A percentile compares a stretch with the other conserved stretches of the same genome.
These are phyloP conservation scores for Aphodius sticticus DNA, from an alignment of 2,888 invertebrate genomes.

Conservation along the genomic window DNA sequence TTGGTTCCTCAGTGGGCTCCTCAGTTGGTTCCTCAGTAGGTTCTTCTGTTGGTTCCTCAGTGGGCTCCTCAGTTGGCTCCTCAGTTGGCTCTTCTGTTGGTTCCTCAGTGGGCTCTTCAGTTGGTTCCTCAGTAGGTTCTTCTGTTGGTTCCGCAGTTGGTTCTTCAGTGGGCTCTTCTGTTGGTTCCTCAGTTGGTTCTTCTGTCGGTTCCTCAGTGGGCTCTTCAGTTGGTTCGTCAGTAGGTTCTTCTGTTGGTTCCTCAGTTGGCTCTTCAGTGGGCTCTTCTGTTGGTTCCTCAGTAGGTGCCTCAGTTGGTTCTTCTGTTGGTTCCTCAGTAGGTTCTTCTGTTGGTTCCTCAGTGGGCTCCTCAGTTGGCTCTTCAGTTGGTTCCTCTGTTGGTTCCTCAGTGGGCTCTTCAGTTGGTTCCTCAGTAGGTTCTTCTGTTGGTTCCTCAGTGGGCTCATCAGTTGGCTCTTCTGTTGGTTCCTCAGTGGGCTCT, in stretches of 20 bases:
- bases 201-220: background rate
- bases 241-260: background rate
- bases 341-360: background rate
- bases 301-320: background rate
- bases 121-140: background rate
- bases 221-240: background rate
- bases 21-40: background rate
- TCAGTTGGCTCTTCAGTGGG: background rate
- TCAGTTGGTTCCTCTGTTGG: background rate
- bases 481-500: background rate
- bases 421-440: background rate
- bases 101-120: background rate
- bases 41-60: background rate
- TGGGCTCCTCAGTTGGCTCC: background rate
- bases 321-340: background rate
- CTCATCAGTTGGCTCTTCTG: background rate
- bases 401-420: background rate
- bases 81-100: background rate
- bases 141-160: background rate
- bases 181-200: background rate
- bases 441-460: background rate
- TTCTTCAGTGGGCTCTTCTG: background rate
- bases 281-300: background rate
- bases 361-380: background rate
- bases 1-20: background rate